These are phyloP conservation scores for Hesperia comma DNA, from an alignment of 2,888 invertebrate species.

Conservation along the genomic window DNA sequence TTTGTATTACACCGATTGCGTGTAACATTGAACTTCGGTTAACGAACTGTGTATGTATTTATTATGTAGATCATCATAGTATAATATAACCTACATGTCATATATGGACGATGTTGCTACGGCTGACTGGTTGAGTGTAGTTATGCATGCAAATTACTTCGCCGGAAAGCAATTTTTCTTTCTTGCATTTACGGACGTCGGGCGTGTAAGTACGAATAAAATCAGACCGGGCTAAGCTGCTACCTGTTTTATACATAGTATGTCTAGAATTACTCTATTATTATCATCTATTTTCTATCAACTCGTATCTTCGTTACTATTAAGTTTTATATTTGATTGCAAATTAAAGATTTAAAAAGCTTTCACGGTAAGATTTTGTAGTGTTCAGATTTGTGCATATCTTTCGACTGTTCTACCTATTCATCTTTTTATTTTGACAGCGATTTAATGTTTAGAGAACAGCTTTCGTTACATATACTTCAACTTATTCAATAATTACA, in stretches of 20 bases:
- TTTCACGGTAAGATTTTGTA: not conserved
- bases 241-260: constrained; percentile 35
- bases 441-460: not conserved
- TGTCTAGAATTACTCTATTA: constrained; percentile 3
- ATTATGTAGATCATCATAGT: constrained; percentile 10
- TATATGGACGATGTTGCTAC: constrained; percentile 29
- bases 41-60: constrained; percentile 9
- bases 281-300: constrained; percentile 18
- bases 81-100: constrained; percentile 31
- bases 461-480: no score
- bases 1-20: not conserved
- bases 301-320: not conserved
- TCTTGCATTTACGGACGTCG: constrained; percentile 2
- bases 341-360: not conserved
- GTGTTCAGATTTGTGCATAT: not conserved
- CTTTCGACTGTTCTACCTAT: not conserved
- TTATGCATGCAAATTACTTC: constrained; percentile 45
- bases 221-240: not conserved
- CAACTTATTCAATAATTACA: not conserved
- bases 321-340: no score
- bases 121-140: constrained; percentile 41
- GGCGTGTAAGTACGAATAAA: not conserved
- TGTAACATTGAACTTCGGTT: constrained; percentile 3
- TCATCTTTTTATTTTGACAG: not conserved
- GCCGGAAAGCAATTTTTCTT: constrained; percentile 45